Evolutionary conservation across 1,140 invertebrate genomes (phyloP).

Genomic region (Chironomus tepperi): DNA sequence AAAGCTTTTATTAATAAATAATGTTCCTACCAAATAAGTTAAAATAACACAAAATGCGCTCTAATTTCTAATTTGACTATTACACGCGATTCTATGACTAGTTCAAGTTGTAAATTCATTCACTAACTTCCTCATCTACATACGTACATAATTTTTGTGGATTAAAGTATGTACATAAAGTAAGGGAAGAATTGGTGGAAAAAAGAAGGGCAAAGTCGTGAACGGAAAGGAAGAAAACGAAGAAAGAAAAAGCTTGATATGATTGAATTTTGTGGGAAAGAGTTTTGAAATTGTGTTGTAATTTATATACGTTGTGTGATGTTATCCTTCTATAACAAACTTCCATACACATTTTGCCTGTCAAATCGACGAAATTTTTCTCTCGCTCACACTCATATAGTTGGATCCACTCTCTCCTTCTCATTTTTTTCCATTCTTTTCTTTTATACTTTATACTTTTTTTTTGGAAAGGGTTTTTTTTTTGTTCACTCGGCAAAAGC

Average conservation of each 20-base stretch:
- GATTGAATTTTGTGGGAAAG: slow-evolving; percentile 11
- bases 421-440: not conserved
- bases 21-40: no score
- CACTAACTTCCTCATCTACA: not conserved
- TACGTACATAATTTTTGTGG: not conserved
- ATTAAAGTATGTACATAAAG: not conserved
- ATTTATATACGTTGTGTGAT: slow-evolving; percentile 1
- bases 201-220: not conserved
- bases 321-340: slow-evolving; percentile 7
- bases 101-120: not conserved
- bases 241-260: not conserved
- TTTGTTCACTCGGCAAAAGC: not conserved
- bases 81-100: no score
- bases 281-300: not conserved
- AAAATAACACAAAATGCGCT: no score
- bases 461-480: no score
- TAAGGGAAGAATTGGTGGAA: no score
- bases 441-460: no score
- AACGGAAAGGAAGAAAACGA: not conserved
- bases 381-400: not conserved
- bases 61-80: no score
- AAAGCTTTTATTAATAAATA: no score
- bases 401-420: not conserved
- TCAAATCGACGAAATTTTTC: not conserved
- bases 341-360: not conserved